Evolutionary conservation across 2,113 vertebrate species (phyloP), one percentile per base, ranked within the genome.

Genomic region (Pleuronectes platessa): DNA sequence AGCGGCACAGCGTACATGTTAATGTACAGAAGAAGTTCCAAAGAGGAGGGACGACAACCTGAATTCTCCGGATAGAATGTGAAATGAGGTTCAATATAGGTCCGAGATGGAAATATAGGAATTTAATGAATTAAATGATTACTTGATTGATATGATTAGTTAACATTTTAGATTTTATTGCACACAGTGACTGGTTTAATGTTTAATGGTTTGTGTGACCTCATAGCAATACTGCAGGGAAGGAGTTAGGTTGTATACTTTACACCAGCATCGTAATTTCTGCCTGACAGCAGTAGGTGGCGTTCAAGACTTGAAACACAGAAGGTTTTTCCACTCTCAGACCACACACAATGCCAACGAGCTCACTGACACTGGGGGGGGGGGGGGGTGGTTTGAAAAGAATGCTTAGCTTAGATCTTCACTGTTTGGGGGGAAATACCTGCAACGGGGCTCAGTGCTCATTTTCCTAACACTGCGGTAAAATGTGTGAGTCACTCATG

Each of bases 1-100:
- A 88, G 81, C 23, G 0, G 0, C 7, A 92, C 92, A 2, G 93
- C 93, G 0, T 94, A 94, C 82, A 93, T 94, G 91, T 78, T 94
- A 37, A 88, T 94, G 88, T 94, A 93, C 83, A 90, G 92, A 87
- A 90, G 86, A 88, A 69, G 13, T 23, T 20, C 35, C 0, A 24
- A 31, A 37, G 69, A 86, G 17, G 63, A 27, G 1, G 17, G 9
- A 21, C 47, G 56, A 54, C 76, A 64, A 49, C 68, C 72, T 14
- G 53, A 74, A 27, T 13, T 54, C 2, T 81, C 83, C 2, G 66
- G 73, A 59, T 85, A 24, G 74, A 93, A 12, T 11, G 20, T 31
- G 14, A n/a, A 2, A 75, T 9, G 23, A 23, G 23, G 71, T 73
- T 56, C 61, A 81, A 73, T 42, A 63, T 2, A 53, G n/a, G 0